A percentile compares a stretch with the other conserved stretches of the same genome.
Evolutionary conservation across 2,888 invertebrate genomes (phyloP).

Genomic region (Branchipolynoe longqiensis): DNA sequence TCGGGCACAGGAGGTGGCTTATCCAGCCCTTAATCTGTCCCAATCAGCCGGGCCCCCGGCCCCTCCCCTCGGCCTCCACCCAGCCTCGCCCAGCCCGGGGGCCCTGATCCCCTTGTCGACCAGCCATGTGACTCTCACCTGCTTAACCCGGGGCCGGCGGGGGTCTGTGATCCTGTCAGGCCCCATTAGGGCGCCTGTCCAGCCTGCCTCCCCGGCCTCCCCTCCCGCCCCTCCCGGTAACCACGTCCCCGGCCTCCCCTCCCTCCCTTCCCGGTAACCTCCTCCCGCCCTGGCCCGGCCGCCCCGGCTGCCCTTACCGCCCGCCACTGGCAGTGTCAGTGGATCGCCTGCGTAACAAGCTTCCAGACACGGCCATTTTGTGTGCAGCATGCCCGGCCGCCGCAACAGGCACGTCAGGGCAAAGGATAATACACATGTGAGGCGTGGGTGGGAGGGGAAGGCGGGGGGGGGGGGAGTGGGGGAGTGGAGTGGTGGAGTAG

Average conservation of each 20-base stretch:
- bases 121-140: constrained; percentile 46
- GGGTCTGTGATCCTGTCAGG: constrained; percentile 50
- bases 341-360: too few species aligned
- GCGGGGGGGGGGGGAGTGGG: too few species aligned
- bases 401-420: too few species aligned
- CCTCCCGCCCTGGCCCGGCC: neutral
- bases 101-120: constrained; percentile 16
- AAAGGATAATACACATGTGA: too few species aligned
- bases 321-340: neutral
- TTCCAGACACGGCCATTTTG: too few species aligned
- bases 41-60: too few species aligned
- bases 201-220: constrained; percentile 1
- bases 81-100: constrained; percentile 9
- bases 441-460: too few species aligned
- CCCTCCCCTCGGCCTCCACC: too few species aligned
- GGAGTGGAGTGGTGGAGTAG: too few species aligned
- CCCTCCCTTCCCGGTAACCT: neutral
- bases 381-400: neutral
- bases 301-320: neutral
- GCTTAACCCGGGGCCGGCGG: constrained; percentile 38
- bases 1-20: constrained; percentile 22
- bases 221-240: neutral
- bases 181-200: constrained; percentile 43
- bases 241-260: too few species aligned
- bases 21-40: constrained; percentile 45